Evolutionary conservation across 2,797 vertebrate species (phyloP), one percentile per base, ranked within the genome.

Genomic region (Coendou prehensilis): DNA sequence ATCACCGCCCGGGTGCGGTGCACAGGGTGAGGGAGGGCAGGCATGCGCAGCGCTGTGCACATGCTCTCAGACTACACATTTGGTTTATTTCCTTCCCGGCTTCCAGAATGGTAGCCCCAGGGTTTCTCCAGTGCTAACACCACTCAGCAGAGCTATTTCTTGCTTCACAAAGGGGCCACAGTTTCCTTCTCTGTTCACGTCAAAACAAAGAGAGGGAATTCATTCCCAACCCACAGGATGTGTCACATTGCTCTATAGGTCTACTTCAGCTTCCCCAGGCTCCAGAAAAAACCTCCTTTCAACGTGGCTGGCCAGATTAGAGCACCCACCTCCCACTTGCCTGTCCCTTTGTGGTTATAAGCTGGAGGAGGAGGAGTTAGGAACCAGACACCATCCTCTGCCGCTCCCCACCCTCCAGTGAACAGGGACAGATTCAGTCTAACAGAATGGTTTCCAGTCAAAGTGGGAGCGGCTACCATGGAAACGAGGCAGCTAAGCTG

Each of bases 361-460:
- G 67, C 71, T 2, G 17, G 23, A 85, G 54, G 26, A 94, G 33
- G 64, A 59, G 47, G 67, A 87, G 78, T 26, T 7, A 57, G 86
- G 47, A 59, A 47, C 28, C 14, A 9, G 59, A 88, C 28, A 0
- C 14, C 28, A 45, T n/a, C 47, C 5, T 67, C 81, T 92, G 41
- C 56, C 11, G 15, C 9, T 28, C 41, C 84, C 54, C 7, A 15
- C 5, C 33, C 37, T 41, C 56, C 41, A 37, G 86, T 5, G 78
- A 95, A 61, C 15, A 30, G 50, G 37, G 15, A 20, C 26, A 28
- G 23, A 37, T 47, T 67, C 64, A 75, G 56, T 82, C 63, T 41
- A 92, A 90, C 52, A 82, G 80, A 87, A 89, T 2, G 28, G 94
- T 28, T 92, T 76, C 82, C 67, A 86, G 67, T 41, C 82, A 87